A percentile compares a stretch with the other conserved stretches of the same genome.
These are phyloP conservation scores for Oceanodroma tethys DNA, from an alignment of 2,113 vertebrate species.

Conservation along the genomic window DNA sequence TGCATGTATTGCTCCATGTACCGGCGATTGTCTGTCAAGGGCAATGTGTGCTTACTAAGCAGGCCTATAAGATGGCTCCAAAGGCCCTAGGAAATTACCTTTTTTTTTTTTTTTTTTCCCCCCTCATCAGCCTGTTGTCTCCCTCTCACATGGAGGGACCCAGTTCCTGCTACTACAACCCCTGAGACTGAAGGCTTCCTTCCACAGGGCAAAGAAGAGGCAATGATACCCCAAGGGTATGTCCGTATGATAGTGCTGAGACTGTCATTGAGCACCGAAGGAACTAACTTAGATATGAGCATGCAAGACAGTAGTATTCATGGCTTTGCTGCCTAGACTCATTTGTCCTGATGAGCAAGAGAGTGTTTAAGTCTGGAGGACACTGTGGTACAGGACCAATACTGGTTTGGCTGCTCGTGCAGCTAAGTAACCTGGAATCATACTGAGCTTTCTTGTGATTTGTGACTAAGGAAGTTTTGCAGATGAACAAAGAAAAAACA, in stretches of 20 bases:
- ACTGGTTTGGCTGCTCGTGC: neutral
- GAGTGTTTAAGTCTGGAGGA: neutral
- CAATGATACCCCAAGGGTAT: neutral
- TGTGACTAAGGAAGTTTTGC: neutral
- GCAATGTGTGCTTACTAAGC: neutral
- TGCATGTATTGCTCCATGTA: neutral
- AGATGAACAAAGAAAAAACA: neutral
- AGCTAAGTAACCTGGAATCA: neutral
- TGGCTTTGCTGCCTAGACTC: neutral
- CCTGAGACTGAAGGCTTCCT: neutral
- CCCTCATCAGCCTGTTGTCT: neutral
- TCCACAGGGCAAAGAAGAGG: neutral
- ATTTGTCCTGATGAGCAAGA: neutral
- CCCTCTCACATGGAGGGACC: neutral
- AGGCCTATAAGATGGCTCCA: neutral
- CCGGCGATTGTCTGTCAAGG: fast-evolving
- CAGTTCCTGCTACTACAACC: neutral
- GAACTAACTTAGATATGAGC: neutral
- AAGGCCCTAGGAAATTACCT: neutral
- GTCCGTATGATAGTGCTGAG: neutral
- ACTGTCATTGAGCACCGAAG: neutral
- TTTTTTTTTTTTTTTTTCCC: too few relatives aligned
- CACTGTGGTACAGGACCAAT: neutral
- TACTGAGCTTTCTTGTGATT: neutral
- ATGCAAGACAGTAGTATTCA: neutral